Evolutionary conservation across 2,888 invertebrate species (phyloP).

Genomic region (Ashinkailepas kermadecensis): DNA sequence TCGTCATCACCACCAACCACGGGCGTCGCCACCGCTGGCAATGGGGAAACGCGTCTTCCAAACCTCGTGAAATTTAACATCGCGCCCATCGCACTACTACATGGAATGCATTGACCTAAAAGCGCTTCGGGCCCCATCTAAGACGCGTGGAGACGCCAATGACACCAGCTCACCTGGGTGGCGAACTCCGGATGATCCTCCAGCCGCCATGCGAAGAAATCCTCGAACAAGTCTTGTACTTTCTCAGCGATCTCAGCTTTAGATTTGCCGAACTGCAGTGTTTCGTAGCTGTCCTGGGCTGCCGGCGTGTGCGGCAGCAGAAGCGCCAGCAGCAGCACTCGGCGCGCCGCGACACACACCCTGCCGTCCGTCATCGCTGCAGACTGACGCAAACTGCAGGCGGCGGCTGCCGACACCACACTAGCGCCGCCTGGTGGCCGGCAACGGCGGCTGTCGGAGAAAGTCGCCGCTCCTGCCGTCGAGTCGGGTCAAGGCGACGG

Average conservation of each 20-base stretch:
- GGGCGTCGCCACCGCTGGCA: too few species aligned
- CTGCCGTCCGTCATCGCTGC: not conserved
- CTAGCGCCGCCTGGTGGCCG: not conserved
- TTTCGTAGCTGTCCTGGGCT: not conserved
- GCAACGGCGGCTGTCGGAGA: not conserved
- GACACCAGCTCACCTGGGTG: conserved; percentile 35
- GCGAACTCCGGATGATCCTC: conserved; percentile 39
- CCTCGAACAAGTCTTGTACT: conserved; percentile 32
- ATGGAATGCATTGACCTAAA: too few species aligned
- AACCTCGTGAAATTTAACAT: too few species aligned
- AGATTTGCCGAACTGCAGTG: not conserved
- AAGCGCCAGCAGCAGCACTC: not conserved
- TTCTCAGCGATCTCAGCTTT: not conserved
- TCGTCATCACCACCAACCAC: too few species aligned
- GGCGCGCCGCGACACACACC: not conserved
- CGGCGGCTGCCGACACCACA: not conserved
- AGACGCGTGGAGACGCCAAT: too few species aligned
- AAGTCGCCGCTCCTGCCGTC: not conserved
- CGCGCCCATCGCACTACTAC: too few species aligned
- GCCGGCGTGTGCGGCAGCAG: not conserved
- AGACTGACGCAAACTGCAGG: not conserved
- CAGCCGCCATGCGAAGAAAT: conserved; percentile 39
- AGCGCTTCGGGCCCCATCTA: too few species aligned
- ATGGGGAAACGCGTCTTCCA: too few species aligned
- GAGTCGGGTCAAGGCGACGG: not conserved